These are phyloP conservation scores for Drosophila mayri DNA, from an alignment of 1,140 invertebrate genomes.

Conservation along the genomic window DNA sequence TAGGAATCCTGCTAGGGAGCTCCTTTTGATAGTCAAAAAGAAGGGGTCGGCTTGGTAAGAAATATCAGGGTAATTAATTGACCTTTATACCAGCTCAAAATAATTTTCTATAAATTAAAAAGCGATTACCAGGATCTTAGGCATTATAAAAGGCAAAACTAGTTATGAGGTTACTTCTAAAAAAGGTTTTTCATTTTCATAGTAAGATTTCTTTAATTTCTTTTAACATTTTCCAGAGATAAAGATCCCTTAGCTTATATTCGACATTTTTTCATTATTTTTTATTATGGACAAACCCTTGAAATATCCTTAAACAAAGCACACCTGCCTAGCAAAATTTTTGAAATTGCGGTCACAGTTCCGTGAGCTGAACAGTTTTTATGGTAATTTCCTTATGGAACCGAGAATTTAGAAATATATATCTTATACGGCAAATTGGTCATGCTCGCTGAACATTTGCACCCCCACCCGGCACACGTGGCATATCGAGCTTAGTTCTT, in stretches of 20 bases:
- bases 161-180: background rate
- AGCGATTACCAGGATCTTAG: background rate
- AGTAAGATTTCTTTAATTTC: background rate
- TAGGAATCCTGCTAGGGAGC: constrained; percentile 32
- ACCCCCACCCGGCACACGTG: constrained; percentile 61
- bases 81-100: too few relatives aligned
- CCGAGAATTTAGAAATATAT: constrained; percentile 43
- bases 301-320: constrained; percentile 55
- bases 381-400: constrained; percentile 75
- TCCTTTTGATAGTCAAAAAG: background rate
- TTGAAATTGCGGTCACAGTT: constrained; percentile 73
- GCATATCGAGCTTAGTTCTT: constrained; percentile 37
- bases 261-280: background rate
- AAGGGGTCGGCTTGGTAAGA: background rate
- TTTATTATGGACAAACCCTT: background rate
- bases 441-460: constrained; percentile 63
- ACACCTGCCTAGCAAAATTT: constrained; percentile 68
- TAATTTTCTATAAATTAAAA: background rate
- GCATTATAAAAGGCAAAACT: background rate
- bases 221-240: background rate
- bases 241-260: background rate
- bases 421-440: constrained; percentile 56
- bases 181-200: background rate
- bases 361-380: constrained; percentile 72
- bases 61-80: constrained; percentile 13